phyloP scores from a whole-genome alignment of 1,140 invertebrate species.

The Macrocentrus cingulum region DNA sequence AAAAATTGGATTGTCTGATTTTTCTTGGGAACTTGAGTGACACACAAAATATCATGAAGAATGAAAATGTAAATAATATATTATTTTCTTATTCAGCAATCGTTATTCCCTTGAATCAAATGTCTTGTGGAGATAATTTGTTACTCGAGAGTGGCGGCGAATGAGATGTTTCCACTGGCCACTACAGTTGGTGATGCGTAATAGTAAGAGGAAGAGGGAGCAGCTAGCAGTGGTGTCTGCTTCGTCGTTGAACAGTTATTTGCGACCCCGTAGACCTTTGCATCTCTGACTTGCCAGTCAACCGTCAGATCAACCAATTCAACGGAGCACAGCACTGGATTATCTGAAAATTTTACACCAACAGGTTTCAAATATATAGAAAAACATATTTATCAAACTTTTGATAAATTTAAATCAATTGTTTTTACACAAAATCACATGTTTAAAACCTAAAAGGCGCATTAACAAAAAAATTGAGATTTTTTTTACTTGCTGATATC shows the following conservation, averaged over 20 bases:
- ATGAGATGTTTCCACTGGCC: constrained; percentile 52
- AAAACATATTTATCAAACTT: too few relatives aligned
- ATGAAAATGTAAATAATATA: neutral
- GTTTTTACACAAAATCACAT: too few relatives aligned
- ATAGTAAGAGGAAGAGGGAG: constrained; percentile 45
- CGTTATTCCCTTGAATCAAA: neutral
- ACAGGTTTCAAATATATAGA: constrained; percentile 6
- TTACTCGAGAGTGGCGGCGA: constrained; percentile 55
- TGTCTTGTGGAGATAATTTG: too few relatives aligned
- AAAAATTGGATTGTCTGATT: too few relatives aligned
- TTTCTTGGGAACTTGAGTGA: too few relatives aligned
- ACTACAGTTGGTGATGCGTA: constrained; percentile 46
- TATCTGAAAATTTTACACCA: constrained; percentile 63
- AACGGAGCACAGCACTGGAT: constrained; percentile 74
- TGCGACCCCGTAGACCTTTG: constrained; percentile 66
- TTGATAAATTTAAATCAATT: too few relatives aligned
- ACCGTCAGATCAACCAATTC: constrained; percentile 68
- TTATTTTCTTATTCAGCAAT: neutral
- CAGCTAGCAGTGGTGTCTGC: constrained; percentile 15
- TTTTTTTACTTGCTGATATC: too few relatives aligned
- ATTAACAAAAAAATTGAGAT: too few relatives aligned
- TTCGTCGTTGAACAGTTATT: constrained; percentile 52
- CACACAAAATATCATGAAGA: neutral
- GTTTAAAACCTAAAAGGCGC: too few relatives aligned
- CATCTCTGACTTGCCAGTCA: constrained; percentile 68